Conservation (phyloP, 2,797 vertebrate species). For the Gobio occitaniae region DNA sequence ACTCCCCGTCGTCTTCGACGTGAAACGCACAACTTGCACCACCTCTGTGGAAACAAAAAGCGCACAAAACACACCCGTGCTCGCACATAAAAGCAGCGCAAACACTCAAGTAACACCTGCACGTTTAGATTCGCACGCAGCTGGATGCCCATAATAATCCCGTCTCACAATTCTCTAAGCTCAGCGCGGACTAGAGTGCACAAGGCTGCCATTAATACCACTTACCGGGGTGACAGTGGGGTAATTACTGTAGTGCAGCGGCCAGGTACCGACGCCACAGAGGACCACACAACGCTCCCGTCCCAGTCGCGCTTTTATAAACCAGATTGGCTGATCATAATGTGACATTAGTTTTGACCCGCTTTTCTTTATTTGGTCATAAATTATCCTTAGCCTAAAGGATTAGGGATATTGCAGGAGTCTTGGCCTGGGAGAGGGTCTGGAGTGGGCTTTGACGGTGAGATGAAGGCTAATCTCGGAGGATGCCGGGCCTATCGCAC, state of each 20-base stretch:
- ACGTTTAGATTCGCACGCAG: conserved; percentile 61
- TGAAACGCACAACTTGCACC: neutral
- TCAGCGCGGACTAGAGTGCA: conserved; percentile 86
- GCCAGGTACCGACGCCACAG: conserved; percentile 83
- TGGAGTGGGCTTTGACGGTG: conserved; percentile 32
- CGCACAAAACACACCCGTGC: neutral
- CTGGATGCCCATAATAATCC: conserved; percentile 86
- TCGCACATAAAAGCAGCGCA: neutral
- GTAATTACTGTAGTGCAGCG: conserved; percentile 87
- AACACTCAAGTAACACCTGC: conserved; percentile 26
- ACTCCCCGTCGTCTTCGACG: neutral
- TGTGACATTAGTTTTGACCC: conserved; percentile 84
- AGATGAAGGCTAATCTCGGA: conserved; percentile 52
- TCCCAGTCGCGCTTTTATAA: conserved; percentile 84
- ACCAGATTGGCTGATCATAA: conserved; percentile 85
- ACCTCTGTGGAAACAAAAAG: neutral
- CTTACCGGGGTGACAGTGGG: conserved; percentile 91
- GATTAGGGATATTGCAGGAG: conserved; percentile 83
- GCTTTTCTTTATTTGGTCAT: conserved; percentile 89
- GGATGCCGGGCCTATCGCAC: conserved; percentile 45
- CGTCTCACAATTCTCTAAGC: conserved; percentile 84
- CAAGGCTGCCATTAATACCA: conserved; percentile 92
- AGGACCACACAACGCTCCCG: conserved; percentile 71
- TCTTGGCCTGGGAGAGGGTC: conserved; percentile 75
- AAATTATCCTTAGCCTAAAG: conserved; percentile 87